Conservation (phyloP, 2,113 vertebrate species). For the Tetrao urogallus region DNA sequence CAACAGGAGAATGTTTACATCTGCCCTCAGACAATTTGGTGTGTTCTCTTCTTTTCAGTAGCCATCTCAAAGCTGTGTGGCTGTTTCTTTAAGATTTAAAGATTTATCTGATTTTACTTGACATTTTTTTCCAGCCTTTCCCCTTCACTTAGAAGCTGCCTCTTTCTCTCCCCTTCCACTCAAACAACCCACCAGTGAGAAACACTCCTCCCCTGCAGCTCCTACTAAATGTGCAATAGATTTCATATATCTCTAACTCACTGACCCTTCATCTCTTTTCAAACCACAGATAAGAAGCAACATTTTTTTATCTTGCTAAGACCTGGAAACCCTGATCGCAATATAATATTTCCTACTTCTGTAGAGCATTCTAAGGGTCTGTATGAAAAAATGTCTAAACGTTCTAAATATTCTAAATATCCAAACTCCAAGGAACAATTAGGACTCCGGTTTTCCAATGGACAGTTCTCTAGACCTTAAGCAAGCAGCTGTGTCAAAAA, state of each 20-base stretch:
- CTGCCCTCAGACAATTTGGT: background rate
- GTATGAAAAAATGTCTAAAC: background rate
- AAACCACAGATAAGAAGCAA: slow-evolving; percentile 51
- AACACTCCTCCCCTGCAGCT: background rate
- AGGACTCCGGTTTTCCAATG: background rate
- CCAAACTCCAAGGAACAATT: background rate
- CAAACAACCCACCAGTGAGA: background rate
- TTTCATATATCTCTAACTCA: slow-evolving; percentile 28
- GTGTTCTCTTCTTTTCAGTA: background rate
- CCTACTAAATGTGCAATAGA: background rate
- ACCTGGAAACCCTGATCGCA: slow-evolving; percentile 25
- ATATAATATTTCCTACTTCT: background rate
- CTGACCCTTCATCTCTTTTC: slow-evolving; percentile 34
- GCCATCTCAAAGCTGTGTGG: background rate
- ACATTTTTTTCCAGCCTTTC: background rate
- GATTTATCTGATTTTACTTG: slow-evolving; percentile 1
- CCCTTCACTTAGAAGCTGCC: background rate
- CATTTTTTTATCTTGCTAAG: slow-evolving; percentile 52
- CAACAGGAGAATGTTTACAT: background rate
- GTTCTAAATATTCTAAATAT: background rate
- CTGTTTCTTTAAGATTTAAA: slow-evolving; percentile 5
- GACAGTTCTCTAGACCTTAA: background rate
- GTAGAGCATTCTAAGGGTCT: background rate
- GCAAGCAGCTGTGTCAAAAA: background rate
- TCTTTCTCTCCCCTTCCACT: slow-evolving; percentile 6